phyloP scores from a whole-genome alignment of 2,888 invertebrate species.

The Lithophane socia region DNA sequence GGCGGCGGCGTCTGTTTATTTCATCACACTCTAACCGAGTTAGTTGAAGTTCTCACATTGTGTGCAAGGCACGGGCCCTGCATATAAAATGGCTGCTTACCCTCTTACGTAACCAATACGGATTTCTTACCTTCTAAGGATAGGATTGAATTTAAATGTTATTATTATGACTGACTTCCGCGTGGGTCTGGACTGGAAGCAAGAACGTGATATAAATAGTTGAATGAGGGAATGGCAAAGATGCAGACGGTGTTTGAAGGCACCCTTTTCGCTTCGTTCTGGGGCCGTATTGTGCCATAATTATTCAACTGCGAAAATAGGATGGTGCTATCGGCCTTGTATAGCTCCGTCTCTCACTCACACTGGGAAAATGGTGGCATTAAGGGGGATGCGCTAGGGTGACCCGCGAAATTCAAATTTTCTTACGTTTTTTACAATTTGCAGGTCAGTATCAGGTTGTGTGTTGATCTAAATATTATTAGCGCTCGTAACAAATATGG shows the following conservation, averaged over 20 bases:
- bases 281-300: no score
- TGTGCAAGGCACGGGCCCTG: conserved; percentile 33
- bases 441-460: no score
- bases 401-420: no score
- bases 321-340: no score
- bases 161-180: conserved; percentile 19
- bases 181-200: conserved; percentile 16
- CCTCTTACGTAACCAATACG: conserved; percentile 54
- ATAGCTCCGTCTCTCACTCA: no score
- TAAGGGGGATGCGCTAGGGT: no score
- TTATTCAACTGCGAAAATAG: no score
- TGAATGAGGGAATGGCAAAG: neutral
- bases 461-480: no score
- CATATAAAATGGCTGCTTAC: conserved; percentile 53
- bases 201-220: conserved; percentile 1
- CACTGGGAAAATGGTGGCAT: no score
- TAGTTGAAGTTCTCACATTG: conserved; percentile 39
- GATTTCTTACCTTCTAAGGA: conserved; percentile 46
- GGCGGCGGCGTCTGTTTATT: conserved; percentile 26
- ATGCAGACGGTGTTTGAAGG: neutral
- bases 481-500: no score
- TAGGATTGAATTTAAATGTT: conserved; percentile 41
- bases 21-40: conserved; percentile 44
- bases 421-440: no score
- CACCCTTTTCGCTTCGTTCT: neutral